Conservation (phyloP, 2,113 vertebrate species). For the Stegostoma tigrinum region DNA sequence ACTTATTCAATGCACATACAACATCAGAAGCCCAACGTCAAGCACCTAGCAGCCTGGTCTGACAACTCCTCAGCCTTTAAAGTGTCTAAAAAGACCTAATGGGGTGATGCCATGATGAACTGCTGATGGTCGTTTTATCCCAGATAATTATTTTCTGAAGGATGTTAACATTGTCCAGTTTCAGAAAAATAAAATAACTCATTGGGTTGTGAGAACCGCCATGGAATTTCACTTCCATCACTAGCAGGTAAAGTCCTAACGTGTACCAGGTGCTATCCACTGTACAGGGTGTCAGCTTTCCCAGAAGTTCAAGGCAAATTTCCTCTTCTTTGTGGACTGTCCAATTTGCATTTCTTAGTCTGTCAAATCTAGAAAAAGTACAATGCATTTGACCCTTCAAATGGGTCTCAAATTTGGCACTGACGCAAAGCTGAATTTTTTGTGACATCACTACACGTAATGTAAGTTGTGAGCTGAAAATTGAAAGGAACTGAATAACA, state of each 20-base stretch:
- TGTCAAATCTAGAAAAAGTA: not conserved
- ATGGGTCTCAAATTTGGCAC: not conserved
- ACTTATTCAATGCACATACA: not conserved
- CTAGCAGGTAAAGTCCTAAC: not conserved
- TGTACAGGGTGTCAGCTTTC: not conserved
- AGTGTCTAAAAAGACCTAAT: not conserved
- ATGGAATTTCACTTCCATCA: not conserved
- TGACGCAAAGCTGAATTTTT: not conserved
- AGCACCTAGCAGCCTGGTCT: not conserved
- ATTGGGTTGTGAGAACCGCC: not conserved
- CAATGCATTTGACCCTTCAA: not conserved
- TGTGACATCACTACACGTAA: not conserved
- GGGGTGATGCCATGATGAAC: too few species aligned
- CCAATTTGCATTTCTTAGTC: not conserved
- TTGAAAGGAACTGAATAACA: not conserved
- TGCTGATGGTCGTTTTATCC: not conserved
- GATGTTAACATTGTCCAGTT: too few species aligned
- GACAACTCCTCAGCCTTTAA: not conserved
- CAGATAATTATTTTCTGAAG: not conserved
- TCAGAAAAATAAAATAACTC: too few species aligned
- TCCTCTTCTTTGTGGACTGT: not conserved
- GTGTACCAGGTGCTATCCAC: not conserved
- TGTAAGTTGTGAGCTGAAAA: not conserved
- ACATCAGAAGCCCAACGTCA: not conserved
- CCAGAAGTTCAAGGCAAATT: not conserved